Base-by-base conservation (phyloP, 2,113 vertebrate genomes). In the Accipiter virgatus region DNA sequence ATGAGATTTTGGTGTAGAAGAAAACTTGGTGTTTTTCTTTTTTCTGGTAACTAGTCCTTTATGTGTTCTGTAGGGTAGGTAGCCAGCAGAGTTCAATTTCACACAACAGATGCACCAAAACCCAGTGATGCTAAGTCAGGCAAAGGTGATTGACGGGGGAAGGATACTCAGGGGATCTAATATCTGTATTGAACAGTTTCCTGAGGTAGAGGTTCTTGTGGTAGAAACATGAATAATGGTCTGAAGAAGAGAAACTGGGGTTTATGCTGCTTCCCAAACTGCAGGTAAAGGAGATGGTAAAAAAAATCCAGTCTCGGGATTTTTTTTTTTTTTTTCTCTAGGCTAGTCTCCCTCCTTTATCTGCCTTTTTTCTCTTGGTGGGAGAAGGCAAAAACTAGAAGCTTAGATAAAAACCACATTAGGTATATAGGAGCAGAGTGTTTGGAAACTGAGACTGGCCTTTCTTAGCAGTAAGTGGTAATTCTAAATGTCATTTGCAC, bases 391-490 rank as follows among this genome's bases (percentile, higher is more conserved):
- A 6, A 58, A 74, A 87, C 3, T 58, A 45, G 38, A 67, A 75
- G 6, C 6, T 42, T 11, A 75, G n/a, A 40, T 42, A 66, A 78
- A 63, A 73, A 10, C 3, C 0, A 0, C 12, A 32, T 45, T 48
- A 61, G 3, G 3, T 32, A 29, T 32, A 19, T 8, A 50, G 29
- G 1, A 58, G 5, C 17, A 36, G 9, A 11, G 5, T 53, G 8
- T 78, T 40, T 74, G 26, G 23, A 29, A 20, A 85, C 20, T 13
- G 27, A 81, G 16, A 40, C 18, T 27, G 31, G 2, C 3, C 61
- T 68, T 86, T 50, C 59, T 71, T 40, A 85, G 42, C 16, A 47
- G 31, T 56, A 73, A 32, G 13, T 48, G 31, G 26, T 77, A 91
- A 77, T 61, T 73, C 45, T 53, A 78, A 48, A 48, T 23, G 26